phyloP scores from a whole-genome alignment of 2,113 vertebrate species.

The Tichodroma muraria region DNA sequence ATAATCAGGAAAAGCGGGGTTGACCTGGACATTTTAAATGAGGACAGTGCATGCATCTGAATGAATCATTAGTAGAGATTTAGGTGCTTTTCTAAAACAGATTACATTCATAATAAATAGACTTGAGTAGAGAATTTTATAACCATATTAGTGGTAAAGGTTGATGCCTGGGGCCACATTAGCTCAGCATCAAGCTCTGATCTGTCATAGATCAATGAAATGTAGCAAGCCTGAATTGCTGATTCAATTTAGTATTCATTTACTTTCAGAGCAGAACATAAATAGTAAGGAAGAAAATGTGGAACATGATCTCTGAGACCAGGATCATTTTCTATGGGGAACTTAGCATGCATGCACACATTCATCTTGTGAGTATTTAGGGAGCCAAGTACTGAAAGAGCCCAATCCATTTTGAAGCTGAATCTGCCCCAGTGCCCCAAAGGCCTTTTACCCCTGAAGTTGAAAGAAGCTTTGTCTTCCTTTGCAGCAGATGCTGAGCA shows the following conservation, averaged over 20 bases:
- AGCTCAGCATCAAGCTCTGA: conserved; percentile 42
- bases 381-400: neutral
- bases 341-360: neutral
- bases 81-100: conserved; percentile 31
- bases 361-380: neutral
- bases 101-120: conserved; percentile 50
- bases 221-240: conserved; percentile 24
- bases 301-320: neutral
- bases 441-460: neutral
- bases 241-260: conserved; percentile 60
- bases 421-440: neutral
- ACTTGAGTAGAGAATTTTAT: conserved; percentile 47
- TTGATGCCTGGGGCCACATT: conserved; percentile 42
- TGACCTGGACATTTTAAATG: conserved; percentile 33
- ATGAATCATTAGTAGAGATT: conserved; percentile 24
- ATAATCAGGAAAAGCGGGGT: neutral
- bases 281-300: conserved; percentile 34
- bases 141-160: conserved; percentile 42
- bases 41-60: conserved; percentile 1
- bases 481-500: neutral
- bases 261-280: conserved; percentile 44
- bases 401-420: neutral
- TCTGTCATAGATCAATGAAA: conserved; percentile 59
- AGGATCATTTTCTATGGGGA: neutral
- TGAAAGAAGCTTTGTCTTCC: neutral